Base-by-base conservation (phyloP, 1,140 invertebrate species). In the Hycleus cichorii region DNA sequence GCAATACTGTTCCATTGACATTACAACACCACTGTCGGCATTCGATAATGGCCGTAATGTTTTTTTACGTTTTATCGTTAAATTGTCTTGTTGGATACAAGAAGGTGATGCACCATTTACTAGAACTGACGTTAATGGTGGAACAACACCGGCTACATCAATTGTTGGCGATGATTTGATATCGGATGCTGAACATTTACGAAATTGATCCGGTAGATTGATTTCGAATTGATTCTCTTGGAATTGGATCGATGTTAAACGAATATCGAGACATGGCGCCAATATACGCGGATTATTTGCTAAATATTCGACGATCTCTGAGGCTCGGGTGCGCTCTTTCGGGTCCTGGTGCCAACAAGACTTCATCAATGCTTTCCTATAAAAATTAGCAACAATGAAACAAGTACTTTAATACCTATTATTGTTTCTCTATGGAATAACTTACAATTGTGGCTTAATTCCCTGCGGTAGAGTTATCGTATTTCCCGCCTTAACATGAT, bases 241-340 rank as follows among this genome's bases (percentile, higher is more conserved):
- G 45, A 89, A 75, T 64, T 86, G 82, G 0, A 91, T 83, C 48
- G 85, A 86, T 1, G 86, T 78, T 4, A 83, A 68, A 0, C 91
- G 90, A 12, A 86, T 80, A 68, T 93, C 90, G 3, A 93, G 73
- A 67, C 87, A 89, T 0, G 92, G 90, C 4, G 81, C 75, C 10
- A 95, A 74, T 5, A 94, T 78, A n/a, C 85, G 79, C 4, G 88
- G 85, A 72, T 87, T 85, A 59, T 83, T 85, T 0, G 84, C 84
- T 25, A 95, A 76, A 59, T 87, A 86, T 54, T 91, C 90, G 0
- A 90, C 85, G 32, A 94, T 84, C 71, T 90, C 86, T 0, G 80
- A 78, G 0, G 90, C 88, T 6, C 81, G 79, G 3, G 90, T 89
- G 2, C 92, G 80, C 57, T 83, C 79, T 27, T 80, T 78, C n/a